Percentiles rank a stretch among this genome's conserved stretches.
phyloP scores from a whole-genome alignment of 2,888 invertebrate species.

The Gastracanthus pulcherrimus region DNA sequence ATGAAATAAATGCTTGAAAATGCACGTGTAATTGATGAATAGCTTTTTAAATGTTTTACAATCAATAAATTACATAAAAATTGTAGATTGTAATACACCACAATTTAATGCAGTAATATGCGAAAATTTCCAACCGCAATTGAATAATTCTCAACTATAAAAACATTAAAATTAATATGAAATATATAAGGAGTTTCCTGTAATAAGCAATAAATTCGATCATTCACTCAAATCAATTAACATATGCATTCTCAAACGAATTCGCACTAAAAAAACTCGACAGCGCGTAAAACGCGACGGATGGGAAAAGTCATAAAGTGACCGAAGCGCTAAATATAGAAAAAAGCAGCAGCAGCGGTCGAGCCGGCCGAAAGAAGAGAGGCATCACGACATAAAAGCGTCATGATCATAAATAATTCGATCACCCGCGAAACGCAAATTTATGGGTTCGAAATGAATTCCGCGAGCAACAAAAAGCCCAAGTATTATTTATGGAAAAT shows the following conservation, averaged over 20 bases:
- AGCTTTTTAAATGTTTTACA: neutral
- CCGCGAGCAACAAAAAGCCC: neutral
- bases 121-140: no score
- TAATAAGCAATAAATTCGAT: neutral
- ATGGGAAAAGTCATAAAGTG: conserved; percentile 32
- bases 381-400: conserved; percentile 32
- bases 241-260: neutral
- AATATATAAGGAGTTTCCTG: no score
- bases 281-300: neutral
- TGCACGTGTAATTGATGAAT: neutral
- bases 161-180: no score
- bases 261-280: neutral
- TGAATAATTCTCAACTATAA: no score
- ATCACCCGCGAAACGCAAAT: conserved; percentile 44
- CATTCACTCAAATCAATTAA: no score
- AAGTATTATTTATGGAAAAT: conserved; percentile 53
- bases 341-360: neutral
- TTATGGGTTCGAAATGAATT: conserved; percentile 48
- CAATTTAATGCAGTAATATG: no score
- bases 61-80: neutral
- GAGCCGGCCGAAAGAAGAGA: neutral
- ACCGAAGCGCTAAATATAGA: conserved; percentile 41
- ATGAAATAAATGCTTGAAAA: neutral
- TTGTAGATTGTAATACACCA: neutral
- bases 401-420: conserved; percentile 52